phyloP scores from a whole-genome alignment of 2,888 invertebrate species.

The Chromoteleia sp. region DNA sequence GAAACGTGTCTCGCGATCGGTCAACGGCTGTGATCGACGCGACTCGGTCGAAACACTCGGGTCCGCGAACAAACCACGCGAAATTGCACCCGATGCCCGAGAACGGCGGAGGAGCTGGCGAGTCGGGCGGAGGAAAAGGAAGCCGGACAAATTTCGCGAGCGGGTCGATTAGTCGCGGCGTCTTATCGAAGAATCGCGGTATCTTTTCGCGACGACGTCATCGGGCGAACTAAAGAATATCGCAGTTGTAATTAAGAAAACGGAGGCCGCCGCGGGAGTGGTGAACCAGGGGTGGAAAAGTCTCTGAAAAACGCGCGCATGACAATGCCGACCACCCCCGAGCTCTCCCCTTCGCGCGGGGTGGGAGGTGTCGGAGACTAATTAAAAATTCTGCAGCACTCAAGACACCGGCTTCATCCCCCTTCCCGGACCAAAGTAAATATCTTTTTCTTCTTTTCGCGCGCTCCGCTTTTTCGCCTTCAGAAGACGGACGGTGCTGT shows the following conservation, averaged over 20 bases:
- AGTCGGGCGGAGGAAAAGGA: too few relatives aligned
- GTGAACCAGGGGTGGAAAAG: slow-evolving; percentile 84
- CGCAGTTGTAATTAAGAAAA: slow-evolving; percentile 85
- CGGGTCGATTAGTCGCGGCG: slow-evolving; percentile 8
- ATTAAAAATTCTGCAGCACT: slow-evolving; percentile 82
- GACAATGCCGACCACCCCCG: slow-evolving; percentile 83
- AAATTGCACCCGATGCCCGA: too few relatives aligned
- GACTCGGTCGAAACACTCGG: too few relatives aligned
- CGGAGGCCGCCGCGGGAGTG: slow-evolving; percentile 77
- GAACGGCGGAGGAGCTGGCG: background rate
- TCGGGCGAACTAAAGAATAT: slow-evolving; percentile 84
- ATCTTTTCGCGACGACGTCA: slow-evolving; percentile 84
- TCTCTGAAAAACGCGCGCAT: slow-evolving; percentile 84
- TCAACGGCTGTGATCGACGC: too few relatives aligned
- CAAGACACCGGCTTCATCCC: slow-evolving; percentile 77
- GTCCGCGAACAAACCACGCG: too few relatives aligned
- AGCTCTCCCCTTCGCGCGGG: slow-evolving; percentile 67
- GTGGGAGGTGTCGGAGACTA: slow-evolving; percentile 79
- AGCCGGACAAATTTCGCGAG: background rate
- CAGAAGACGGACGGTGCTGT: slow-evolving; percentile 29
- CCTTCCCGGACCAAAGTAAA: slow-evolving; percentile 64
- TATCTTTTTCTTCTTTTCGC: slow-evolving; percentile 66
- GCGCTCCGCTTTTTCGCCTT: slow-evolving; percentile 38
- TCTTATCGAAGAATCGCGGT: slow-evolving; percentile 73
- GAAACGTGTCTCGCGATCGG: too few relatives aligned